Evolutionary conservation across 2,888 invertebrate species (phyloP), one percentile per base, ranked within the genome.

Genomic region (Rapana venosa): DNA sequence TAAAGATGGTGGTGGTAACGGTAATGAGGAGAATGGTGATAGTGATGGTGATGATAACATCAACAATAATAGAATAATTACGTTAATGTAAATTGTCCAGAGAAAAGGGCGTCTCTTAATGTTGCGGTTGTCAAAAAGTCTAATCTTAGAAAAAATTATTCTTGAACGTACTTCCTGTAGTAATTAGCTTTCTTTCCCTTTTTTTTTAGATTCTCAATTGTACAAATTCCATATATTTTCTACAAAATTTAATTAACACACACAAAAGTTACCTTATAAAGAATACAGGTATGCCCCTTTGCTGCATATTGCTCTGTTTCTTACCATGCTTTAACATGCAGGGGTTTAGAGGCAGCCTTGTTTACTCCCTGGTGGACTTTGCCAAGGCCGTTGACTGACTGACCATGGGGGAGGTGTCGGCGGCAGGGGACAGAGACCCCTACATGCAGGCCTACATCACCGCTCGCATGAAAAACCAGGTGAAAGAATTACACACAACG

Each of bases 361-460:
- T 1, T 17, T 32, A 15, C 32, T 79, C 35, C 79, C 13, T 32
- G 15, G 32, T 79, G 32, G 32, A 35, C 17, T 20, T 32, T 79
- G 35, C 15, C 1, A 15, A 79, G 79, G 35, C 79, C 15, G 32
- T 32, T 15, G 35, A 15, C 1, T 35, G 66, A 66, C 66, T 22
- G 66, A 66, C 6, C 32, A 86, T 86, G 85, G 85, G 30, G 4
- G 85, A 86, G 32, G 61, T 86, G 20, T 61, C 85, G 61, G 58
- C 61, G 17, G 13, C 58, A 30, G 88, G 84, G 17, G 91, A 91
- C 58, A 90, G 77, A 66, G 91, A 91, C 58, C 90, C 90, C 66
- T 90, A 86, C 70, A 79, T 91, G 32, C 90, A 90, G 26, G 88
- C 90, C 35, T 91, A 90, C 81, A 83, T 91, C 36, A 90, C 89